Evolutionary conservation across 2,888 invertebrate genomes (phyloP).

Genomic region (Spodoptera picta): DNA sequence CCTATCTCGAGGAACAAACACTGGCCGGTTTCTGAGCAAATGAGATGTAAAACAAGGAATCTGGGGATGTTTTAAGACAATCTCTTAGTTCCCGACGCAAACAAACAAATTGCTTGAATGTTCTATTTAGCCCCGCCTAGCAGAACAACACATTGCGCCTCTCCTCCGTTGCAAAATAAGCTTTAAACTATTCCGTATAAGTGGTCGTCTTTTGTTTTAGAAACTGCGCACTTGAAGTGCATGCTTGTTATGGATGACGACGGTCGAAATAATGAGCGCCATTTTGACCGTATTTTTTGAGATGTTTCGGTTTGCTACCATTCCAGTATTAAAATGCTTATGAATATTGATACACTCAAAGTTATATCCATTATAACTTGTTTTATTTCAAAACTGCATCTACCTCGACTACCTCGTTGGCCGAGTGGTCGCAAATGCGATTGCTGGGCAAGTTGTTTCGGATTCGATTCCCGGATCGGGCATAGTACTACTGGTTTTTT

Average conservation of each 20-base stretch:
- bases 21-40: slow-evolving; percentile 65
- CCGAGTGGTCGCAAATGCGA: too few species aligned
- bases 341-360: too few species aligned
- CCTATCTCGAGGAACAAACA: slow-evolving; percentile 49
- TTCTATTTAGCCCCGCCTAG: slow-evolving; percentile 59
- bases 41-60: slow-evolving; percentile 78
- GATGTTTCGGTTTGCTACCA: neutral
- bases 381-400: too few species aligned
- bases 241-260: neutral
- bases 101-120: slow-evolving; percentile 74
- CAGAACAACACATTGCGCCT: slow-evolving; percentile 58
- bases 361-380: too few species aligned
- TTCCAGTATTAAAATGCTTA: too few species aligned
- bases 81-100: slow-evolving; percentile 69
- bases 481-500: too few species aligned
- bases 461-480: too few species aligned
- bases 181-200: slow-evolving; percentile 54
- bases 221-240: slow-evolving; percentile 15
- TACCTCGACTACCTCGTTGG: too few species aligned
- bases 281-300: neutral
- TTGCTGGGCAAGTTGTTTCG: too few species aligned
- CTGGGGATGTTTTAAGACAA: slow-evolving; percentile 71
- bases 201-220: slow-evolving; percentile 36
- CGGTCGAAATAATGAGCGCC: neutral
- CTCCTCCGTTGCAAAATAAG: slow-evolving; percentile 49